Percentiles rank a stretch among this genome's conserved stretches.
These are phyloP conservation scores for Charina bottae DNA, from an alignment of 2,113 vertebrate species.

Conservation along the genomic window DNA sequence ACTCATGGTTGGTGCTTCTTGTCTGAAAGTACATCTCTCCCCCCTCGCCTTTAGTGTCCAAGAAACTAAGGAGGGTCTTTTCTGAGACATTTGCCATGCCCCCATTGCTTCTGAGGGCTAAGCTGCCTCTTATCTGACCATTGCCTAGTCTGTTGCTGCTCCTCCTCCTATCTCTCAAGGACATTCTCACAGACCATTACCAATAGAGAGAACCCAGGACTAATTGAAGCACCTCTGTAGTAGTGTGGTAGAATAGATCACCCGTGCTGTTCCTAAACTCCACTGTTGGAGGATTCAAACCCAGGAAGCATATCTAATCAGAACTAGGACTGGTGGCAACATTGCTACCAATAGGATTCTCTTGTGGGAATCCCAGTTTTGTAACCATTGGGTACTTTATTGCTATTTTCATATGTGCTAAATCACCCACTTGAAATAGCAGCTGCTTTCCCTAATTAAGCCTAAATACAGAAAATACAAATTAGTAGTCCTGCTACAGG, in stretches of 20 bases:
- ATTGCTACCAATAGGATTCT: neutral
- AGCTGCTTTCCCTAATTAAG: neutral
- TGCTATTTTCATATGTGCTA: slow-evolving; percentile 4
- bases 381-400: neutral
- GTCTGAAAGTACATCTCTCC: neutral
- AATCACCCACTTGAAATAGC: neutral
- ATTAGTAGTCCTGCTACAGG: slow-evolving; percentile 12
- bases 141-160: too few relatives aligned
- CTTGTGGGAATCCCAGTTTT: neutral
- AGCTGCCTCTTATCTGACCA: too few relatives aligned
- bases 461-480: slow-evolving; percentile 51
- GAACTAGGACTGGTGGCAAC: neutral
- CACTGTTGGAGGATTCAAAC: neutral
- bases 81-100: too few relatives aligned
- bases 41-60: too few relatives aligned
- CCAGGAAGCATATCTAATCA: neutral
- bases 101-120: too few relatives aligned
- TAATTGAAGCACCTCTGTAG: neutral
- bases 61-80: too few relatives aligned
- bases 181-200: too few relatives aligned
- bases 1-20: neutral
- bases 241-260: neutral
- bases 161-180: too few relatives aligned
- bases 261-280: neutral
- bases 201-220: too few relatives aligned